Conservation (phyloP, 2,797 vertebrate genomes). For the Hyperoplus lanceolatus region DNA sequence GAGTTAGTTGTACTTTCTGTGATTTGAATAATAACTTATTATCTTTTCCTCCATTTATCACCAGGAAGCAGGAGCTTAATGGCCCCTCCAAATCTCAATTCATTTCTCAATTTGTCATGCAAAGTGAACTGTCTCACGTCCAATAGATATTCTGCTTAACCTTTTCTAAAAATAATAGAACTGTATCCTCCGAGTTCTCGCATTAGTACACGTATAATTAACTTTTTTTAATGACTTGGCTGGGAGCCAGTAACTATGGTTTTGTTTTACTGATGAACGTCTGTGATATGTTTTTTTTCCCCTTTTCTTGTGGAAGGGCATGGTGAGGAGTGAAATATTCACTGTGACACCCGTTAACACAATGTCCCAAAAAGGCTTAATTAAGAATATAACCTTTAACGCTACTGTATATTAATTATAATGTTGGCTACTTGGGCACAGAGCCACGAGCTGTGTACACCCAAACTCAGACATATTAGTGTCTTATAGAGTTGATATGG, state of each 20-base stretch:
- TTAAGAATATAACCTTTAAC: not conserved
- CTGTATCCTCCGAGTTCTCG: slow-evolving; percentile 14
- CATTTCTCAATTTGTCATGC: slow-evolving; percentile 8
- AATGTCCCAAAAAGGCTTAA: not conserved
- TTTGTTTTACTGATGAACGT: slow-evolving; percentile 22
- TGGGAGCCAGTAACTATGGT: slow-evolving; percentile 2
- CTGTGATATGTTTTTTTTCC: not conserved
- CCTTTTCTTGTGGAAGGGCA: not conserved
- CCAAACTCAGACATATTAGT: not conserved
- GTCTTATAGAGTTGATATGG: not conserved
- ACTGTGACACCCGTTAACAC: not conserved
- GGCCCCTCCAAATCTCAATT: not conserved
- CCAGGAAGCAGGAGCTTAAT: not conserved
- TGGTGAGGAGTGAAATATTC: not conserved
- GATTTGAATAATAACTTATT: too few relatives aligned
- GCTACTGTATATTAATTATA: not conserved
- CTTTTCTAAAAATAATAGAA: slow-evolving; percentile 3
- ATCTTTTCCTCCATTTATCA: not conserved
- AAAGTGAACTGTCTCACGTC: slow-evolving; percentile 2
- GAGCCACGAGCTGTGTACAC: not conserved
- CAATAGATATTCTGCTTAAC: slow-evolving; percentile 14
- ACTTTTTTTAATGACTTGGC: slow-evolving; percentile 44
- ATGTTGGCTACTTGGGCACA: not conserved
- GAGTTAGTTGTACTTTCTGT: not conserved
- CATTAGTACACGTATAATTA: slow-evolving; percentile 32